Percentiles rank a stretch among this genome's conserved stretches.
Evolutionary conservation across 2,888 invertebrate species (phyloP).

Genomic region (Junonia oenone): DNA sequence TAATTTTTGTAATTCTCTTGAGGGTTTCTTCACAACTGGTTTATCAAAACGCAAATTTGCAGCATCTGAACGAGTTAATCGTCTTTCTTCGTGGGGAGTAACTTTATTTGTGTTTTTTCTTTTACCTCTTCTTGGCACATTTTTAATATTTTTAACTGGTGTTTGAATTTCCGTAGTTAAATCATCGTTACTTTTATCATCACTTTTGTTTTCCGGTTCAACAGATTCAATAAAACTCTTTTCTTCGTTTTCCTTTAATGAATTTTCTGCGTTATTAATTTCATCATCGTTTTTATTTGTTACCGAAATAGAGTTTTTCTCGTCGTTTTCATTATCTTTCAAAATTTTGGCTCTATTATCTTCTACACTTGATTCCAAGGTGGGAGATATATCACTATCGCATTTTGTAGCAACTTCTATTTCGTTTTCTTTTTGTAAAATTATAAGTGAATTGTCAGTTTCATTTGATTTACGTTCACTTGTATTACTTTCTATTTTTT

Average conservation of each 20-base stretch:
- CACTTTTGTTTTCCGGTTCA: background rate
- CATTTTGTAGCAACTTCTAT: background rate
- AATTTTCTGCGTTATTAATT: background rate
- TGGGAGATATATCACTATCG: background rate
- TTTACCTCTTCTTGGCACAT: slow-evolving; percentile 32
- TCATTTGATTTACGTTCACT: background rate
- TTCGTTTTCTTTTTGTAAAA: background rate
- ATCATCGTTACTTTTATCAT: background rate
- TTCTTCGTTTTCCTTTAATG: background rate
- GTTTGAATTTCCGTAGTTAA: background rate
- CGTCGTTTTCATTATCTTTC: background rate
- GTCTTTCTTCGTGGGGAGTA: slow-evolving; percentile 29
- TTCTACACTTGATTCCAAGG: background rate
- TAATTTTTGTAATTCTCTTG: slow-evolving; percentile 79
- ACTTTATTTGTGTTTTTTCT: slow-evolving; percentile 25
- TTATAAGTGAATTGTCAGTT: background rate
- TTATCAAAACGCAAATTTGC: slow-evolving; percentile 28
- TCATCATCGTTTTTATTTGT: background rate
- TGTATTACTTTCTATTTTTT: slow-evolving; percentile 2
- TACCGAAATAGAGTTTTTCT: background rate
- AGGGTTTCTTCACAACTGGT: slow-evolving; percentile 42
- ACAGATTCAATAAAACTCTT: background rate
- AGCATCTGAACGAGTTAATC: slow-evolving; percentile 39
- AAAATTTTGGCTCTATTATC: background rate
- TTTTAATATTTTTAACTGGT: slow-evolving; percentile 29